Percentiles rank a stretch among this genome's conserved stretches.
These are phyloP conservation scores for Tortrix viridana DNA, from an alignment of 2,888 invertebrate genomes.

Conservation along the genomic window DNA sequence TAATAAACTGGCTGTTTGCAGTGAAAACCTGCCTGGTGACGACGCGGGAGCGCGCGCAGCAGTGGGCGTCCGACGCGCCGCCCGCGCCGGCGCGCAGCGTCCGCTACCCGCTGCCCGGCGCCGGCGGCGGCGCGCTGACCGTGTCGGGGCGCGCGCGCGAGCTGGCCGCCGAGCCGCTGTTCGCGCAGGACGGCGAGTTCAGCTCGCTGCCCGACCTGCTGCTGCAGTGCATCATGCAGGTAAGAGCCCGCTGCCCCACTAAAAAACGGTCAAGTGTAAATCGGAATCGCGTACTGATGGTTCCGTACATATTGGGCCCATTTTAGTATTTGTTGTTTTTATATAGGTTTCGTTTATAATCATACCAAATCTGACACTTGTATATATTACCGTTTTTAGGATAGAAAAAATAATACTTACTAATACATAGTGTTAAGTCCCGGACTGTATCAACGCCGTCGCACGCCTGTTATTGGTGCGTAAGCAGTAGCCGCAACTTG, in stretches of 20 bases:
- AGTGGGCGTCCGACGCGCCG: constrained; percentile 71
- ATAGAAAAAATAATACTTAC: no score
- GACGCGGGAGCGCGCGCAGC: constrained; percentile 86
- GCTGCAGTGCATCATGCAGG: constrained; percentile 90
- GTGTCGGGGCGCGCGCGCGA: constrained; percentile 88
- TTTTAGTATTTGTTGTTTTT: no score
- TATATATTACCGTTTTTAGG: no score
- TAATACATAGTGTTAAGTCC: no score
- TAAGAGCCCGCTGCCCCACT: constrained; percentile 50
- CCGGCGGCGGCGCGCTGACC: constrained; percentile 84
- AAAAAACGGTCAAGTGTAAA: no score
- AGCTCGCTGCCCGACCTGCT: constrained; percentile 91
- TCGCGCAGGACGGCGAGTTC: constrained; percentile 87
- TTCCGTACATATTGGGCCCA: no score
- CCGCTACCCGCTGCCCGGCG: constrained; percentile 87
- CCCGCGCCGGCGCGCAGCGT: constrained; percentile 85
- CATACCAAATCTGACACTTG: no score
- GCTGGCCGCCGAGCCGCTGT: constrained; percentile 87
- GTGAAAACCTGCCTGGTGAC: constrained; percentile 96
- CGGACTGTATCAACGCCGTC: no score
- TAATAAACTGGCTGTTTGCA: constrained; percentile 55
- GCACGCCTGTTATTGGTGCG: no score
- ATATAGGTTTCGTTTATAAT: no score
- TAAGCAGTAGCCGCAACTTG: no score
- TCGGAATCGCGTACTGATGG: no score